These are phyloP conservation scores for Formicarius rufipectus DNA, from an alignment of 2,113 vertebrate genomes.

Conservation along the genomic window DNA sequence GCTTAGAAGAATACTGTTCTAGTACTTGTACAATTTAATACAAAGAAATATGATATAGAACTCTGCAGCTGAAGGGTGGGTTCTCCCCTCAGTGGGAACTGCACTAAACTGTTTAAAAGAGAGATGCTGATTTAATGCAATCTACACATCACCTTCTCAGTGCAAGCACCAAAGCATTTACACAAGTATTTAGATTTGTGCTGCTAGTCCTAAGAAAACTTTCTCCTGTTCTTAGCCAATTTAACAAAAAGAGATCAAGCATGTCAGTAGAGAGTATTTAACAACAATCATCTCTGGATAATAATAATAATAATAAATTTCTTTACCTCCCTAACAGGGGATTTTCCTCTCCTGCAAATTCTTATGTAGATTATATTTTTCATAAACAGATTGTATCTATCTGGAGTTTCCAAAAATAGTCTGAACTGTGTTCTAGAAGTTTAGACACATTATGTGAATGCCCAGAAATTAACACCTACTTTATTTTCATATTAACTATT, in stretches of 20 bases:
- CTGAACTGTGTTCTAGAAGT: neutral
- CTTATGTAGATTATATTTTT: neutral
- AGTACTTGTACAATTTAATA: neutral
- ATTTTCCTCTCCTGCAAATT: neutral
- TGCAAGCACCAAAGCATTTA: neutral
- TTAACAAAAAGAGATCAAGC: neutral
- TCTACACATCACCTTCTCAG: neutral
- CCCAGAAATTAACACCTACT: neutral
- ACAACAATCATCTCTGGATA: neutral
- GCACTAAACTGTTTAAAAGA: neutral
- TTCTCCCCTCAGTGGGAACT: neutral
- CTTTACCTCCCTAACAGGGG: neutral
- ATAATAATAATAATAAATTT: too few relatives aligned
- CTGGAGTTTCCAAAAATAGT: neutral
- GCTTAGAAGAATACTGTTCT: neutral
- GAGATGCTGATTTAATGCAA: neutral
- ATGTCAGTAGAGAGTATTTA: neutral
- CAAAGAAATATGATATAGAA: neutral
- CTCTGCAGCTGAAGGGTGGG: neutral
- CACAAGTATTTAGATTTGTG: neutral
- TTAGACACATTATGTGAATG: neutral
- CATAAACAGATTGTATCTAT: neutral
- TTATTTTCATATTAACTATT: neutral
- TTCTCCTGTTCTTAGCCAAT: neutral
- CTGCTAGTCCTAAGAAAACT: neutral